These are phyloP conservation scores for Callaeas wilsoni DNA, from an alignment of 2,113 vertebrate genomes.

Conservation along the genomic window DNA sequence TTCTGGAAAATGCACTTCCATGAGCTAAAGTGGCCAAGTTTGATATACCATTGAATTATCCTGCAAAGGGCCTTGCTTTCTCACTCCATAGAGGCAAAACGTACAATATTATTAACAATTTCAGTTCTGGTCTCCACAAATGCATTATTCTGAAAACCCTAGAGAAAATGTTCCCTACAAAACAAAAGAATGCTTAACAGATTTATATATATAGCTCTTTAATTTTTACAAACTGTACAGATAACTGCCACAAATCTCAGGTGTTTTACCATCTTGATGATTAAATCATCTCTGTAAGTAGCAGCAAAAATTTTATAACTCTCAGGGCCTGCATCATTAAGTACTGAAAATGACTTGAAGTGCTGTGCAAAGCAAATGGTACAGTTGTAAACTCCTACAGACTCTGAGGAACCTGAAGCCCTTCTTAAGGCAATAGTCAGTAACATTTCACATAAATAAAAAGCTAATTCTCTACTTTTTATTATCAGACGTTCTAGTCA, in stretches of 20 bases:
- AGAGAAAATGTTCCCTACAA: background rate
- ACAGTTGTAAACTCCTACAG: slow-evolving; percentile 32
- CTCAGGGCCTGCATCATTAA: slow-evolving; percentile 47
- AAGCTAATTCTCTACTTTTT: background rate
- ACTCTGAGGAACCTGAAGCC: background rate
- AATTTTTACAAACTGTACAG: slow-evolving; percentile 17
- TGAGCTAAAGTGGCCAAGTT: background rate
- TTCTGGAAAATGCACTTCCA: background rate
- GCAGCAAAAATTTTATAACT: slow-evolving; percentile 45
- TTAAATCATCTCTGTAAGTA: slow-evolving; percentile 48
- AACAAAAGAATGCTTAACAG: background rate
- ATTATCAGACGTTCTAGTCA: background rate
- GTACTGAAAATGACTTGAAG: slow-evolving; percentile 40
- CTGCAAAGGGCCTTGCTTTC: background rate
- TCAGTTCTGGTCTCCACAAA: background rate
- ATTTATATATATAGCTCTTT: background rate
- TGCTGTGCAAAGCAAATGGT: slow-evolving; percentile 18
- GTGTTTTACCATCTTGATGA: background rate
- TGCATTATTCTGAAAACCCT: background rate
- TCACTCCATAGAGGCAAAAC: background rate
- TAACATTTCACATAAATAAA: background rate
- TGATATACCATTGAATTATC: background rate
- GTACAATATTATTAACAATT: background rate
- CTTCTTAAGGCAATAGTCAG: background rate
- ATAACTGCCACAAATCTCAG: slow-evolving; percentile 10